Evolutionary conservation across 2,888 invertebrate genomes (phyloP), one percentile per base, ranked within the genome.

Genomic region (Kuschelorhynchus macadamiae): DNA sequence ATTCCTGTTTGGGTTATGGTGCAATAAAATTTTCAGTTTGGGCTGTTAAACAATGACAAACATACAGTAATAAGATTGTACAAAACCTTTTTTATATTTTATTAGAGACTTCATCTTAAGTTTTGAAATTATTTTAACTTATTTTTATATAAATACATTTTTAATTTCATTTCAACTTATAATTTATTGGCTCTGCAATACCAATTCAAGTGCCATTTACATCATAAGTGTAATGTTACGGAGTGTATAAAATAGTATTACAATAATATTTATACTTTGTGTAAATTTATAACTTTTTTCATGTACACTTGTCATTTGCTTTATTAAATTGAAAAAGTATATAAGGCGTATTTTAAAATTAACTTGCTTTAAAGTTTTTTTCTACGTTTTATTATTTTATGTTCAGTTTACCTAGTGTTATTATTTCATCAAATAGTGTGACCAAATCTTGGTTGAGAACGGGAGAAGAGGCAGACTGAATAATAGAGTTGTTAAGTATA

Each of bases 181-280:
- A 49, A 63, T 68, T 67, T 71, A 67, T 71, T 75, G 77, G 77
- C 77, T 76, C 73, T 73, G 71, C 73, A 71, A 76, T 77, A 76
- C 75, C 76, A 76, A 76, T 74, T 72, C 71, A 78, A 79, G 79
- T 79, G 78, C 78, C 78, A 79, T 78, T 75, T 77, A 73, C 74
- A 76, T 75, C 70, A 71, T 66, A 73, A 71, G 72, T 71, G 70
- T 75, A 74, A 71, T 72, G 59, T 65, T 71, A 72, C 69, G 71
- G 67, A 69, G 71, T 68, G 65, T 68, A 61, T 56, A 68, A 67
- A 67, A 65, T 76, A 75, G 73, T 74, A 73, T 74, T 75, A 75
- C 65, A 44, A 65, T 72, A 67, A 71, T 70, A 73, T 76, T 75
- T 73, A 74, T 74, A 75, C 74, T 74, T 75, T 73, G 68, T 75